Conservation (phyloP, 2,888 invertebrate species). For the Alcis repandata region DNA sequence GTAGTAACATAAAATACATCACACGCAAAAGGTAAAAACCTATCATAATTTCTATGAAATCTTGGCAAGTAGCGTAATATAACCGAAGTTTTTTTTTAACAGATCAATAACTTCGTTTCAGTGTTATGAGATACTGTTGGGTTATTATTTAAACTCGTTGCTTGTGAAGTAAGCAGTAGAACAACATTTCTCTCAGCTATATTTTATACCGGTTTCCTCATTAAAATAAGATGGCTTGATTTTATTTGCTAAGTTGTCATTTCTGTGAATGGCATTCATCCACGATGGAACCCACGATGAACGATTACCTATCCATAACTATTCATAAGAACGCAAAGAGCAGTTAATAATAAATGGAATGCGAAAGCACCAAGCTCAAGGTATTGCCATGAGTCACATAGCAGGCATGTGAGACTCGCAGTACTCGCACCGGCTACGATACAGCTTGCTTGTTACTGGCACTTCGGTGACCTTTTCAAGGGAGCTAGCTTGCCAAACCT, state of each 20-base stretch:
- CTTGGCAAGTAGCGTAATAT: too few relatives aligned
- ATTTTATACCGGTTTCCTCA: not conserved
- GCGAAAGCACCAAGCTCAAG: conserved; percentile 71
- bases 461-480: conserved; percentile 9
- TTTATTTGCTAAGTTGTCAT: too few relatives aligned
- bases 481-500: not conserved
- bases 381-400: conserved; percentile 74
- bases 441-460: conserved; percentile 7
- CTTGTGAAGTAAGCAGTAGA: not conserved
- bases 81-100: too few relatives aligned
- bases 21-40: too few relatives aligned
- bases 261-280: not conserved
- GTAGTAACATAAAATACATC: too few relatives aligned
- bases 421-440: conserved; percentile 50
- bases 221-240: too few relatives aligned
- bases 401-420: conserved; percentile 73
- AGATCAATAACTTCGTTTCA: too few relatives aligned
- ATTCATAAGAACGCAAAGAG: conserved; percentile 50
- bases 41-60: too few relatives aligned
- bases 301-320: conserved; percentile 35
- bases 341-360: conserved; percentile 67
- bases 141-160: not conserved
- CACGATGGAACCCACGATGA: not conserved
- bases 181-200: not conserved
- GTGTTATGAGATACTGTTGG: too few relatives aligned